Percentiles rank a stretch among this genome's conserved stretches.
Conservation (phyloP, 1,140 invertebrate species). For the Sogatella furcifera region DNA sequence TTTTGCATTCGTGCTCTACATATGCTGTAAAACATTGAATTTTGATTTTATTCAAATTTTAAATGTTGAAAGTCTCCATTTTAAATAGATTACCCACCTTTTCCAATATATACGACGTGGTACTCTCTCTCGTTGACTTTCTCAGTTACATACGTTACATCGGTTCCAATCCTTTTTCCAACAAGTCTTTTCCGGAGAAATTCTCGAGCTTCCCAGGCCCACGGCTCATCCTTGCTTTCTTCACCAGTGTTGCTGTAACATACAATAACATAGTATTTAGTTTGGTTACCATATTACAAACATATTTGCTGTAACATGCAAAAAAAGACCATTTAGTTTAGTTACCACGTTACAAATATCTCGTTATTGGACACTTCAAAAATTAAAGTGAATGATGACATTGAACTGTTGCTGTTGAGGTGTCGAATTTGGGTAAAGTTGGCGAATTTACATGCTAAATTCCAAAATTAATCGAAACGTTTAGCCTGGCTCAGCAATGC, state of each 20-base stretch:
- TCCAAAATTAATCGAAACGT: too few species aligned
- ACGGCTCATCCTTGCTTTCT: conserved; percentile 82
- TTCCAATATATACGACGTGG: conserved; percentile 71
- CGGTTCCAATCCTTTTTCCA: conserved; percentile 70
- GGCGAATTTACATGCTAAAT: too few species aligned
- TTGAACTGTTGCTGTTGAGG: too few species aligned
- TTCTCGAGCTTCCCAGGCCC: conserved; percentile 92
- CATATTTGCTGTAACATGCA: conserved; percentile 12
- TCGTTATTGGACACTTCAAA: too few species aligned
- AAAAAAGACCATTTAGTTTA: conserved; percentile 2
- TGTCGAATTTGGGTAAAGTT: too few species aligned
- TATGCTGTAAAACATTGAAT: too few species aligned
- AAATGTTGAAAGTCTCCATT: too few species aligned
- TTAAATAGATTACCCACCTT: conserved; percentile 38
- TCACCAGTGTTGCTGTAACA: conserved; percentile 29
- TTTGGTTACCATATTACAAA: too few species aligned
- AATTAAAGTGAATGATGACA: too few species aligned
- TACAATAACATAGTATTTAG: conserved; percentile 6
- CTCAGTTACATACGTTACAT: conserved; percentile 52
- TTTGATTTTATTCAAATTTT: too few species aligned
- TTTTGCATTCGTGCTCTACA: too few species aligned
- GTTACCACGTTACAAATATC: not conserved
- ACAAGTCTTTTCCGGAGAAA: conserved; percentile 86
- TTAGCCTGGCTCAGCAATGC: too few species aligned
- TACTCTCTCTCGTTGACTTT: conserved; percentile 64